phyloP scores from a whole-genome alignment of 2,888 invertebrate species.

The Leistus spinibarbis region DNA sequence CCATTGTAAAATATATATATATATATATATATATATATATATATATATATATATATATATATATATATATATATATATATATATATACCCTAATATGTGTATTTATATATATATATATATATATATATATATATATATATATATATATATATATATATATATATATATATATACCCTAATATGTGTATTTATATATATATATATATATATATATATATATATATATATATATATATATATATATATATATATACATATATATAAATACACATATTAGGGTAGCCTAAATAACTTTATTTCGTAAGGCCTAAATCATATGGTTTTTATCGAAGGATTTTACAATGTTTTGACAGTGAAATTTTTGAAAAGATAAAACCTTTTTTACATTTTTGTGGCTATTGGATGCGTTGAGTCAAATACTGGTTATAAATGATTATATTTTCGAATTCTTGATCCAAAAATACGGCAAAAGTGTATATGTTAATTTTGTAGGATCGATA shows the following conservation, averaged over 20 bases:
- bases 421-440: too few relatives aligned
- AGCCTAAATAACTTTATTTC: too few relatives aligned
- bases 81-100: neutral
- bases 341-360: too few relatives aligned
- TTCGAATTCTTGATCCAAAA: too few relatives aligned
- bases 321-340: too few relatives aligned
- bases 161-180: neutral
- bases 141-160: neutral
- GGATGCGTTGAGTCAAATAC: too few relatives aligned
- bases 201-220: neutral
- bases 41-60: constrained; percentile 6
- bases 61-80: constrained; percentile 4
- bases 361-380: too few relatives aligned
- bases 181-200: neutral
- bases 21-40: neutral
- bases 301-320: too few relatives aligned
- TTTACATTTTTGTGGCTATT: too few relatives aligned
- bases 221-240: neutral
- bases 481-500: too few relatives aligned
- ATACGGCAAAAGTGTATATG: too few relatives aligned
- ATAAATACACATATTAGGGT: neutral
- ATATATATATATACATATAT: constrained; percentile 4
- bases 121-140: neutral
- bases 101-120: neutral
- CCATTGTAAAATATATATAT: neutral